Evolutionary conservation across 2,113 vertebrate genomes (phyloP).

Genomic region (Diadophis punctatus): DNA sequence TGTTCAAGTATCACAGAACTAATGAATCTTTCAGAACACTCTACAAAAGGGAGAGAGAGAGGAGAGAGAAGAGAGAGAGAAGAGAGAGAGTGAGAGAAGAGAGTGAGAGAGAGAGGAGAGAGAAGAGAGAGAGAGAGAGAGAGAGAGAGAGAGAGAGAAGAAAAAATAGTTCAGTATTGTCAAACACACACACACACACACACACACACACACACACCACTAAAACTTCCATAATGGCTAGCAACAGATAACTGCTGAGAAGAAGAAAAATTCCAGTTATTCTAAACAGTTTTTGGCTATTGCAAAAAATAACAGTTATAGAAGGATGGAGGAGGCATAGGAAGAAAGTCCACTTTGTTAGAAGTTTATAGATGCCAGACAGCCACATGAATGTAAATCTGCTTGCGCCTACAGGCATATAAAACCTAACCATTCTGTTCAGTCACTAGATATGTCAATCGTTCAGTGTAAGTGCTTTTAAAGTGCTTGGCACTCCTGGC

Average conservation of each 20-base stretch:
- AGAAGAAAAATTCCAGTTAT: conserved; percentile 22
- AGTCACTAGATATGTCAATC: conserved; percentile 17
- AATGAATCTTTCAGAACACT: not conserved
- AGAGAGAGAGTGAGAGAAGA: no score
- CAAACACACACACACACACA: not conserved
- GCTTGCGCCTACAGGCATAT: not conserved
- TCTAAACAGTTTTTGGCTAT: conserved; percentile 28
- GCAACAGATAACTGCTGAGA: conserved; percentile 41
- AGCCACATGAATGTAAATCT: conserved; percentile 34
- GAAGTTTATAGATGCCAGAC: conserved; percentile 37
- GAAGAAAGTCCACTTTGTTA: conserved; percentile 40
- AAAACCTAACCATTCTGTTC: conserved; percentile 44
- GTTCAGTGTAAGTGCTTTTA: conserved; percentile 32
- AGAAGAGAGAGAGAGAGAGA: no score
- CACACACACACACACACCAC: not conserved
- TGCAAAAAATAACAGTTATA: conserved; percentile 2
- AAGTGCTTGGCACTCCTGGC: conserved; percentile 39
- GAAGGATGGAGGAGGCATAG: not conserved
- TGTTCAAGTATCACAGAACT: not conserved
- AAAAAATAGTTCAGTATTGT: conserved; percentile 33
- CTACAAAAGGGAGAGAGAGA: rapidly evolving
- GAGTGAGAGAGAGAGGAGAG: no score
- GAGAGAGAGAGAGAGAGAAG: no score
- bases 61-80: not conserved
- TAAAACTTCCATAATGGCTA: conserved; percentile 23